Conservation (phyloP, 2,888 invertebrate species). For the Auanema sp. region DNA sequence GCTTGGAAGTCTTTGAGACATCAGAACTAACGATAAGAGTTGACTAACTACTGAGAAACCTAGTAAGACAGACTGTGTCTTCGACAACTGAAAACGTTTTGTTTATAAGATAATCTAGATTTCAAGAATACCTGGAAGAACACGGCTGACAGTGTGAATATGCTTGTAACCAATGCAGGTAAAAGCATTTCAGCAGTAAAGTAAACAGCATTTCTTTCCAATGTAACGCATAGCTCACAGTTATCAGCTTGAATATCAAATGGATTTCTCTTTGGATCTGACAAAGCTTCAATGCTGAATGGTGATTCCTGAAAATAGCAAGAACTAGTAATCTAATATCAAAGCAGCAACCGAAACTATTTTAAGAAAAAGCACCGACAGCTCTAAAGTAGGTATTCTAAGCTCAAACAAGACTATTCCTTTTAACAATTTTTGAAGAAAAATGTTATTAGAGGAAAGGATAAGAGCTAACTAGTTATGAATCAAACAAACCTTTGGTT, state of each 20-base stretch:
- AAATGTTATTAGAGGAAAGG: no score
- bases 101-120: neutral
- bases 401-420: no score
- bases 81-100: constrained; percentile 43
- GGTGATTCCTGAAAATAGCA: constrained; percentile 53
- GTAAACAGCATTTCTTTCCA: constrained; percentile 58
- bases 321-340: neutral
- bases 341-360: neutral
- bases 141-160: constrained; percentile 60
- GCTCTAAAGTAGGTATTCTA: no score
- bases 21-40: constrained; percentile 51
- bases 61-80: constrained; percentile 55
- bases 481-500: no score
- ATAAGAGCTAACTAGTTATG: no score
- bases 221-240: constrained; percentile 56
- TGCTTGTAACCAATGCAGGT: constrained; percentile 57
- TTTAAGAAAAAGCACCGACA: no score
- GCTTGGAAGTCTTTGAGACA: constrained; percentile 57
- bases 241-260: constrained; percentile 62
- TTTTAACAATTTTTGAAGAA: no score
- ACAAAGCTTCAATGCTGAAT: constrained; percentile 56
- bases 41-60: constrained; percentile 57
- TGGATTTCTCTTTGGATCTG: constrained; percentile 62
- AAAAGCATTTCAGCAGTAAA: constrained; percentile 60
- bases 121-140: constrained; percentile 46